Evolutionary conservation across 2,888 invertebrate species (phyloP), one percentile per base, ranked within the genome.

Genomic region (Chesias legatella): DNA sequence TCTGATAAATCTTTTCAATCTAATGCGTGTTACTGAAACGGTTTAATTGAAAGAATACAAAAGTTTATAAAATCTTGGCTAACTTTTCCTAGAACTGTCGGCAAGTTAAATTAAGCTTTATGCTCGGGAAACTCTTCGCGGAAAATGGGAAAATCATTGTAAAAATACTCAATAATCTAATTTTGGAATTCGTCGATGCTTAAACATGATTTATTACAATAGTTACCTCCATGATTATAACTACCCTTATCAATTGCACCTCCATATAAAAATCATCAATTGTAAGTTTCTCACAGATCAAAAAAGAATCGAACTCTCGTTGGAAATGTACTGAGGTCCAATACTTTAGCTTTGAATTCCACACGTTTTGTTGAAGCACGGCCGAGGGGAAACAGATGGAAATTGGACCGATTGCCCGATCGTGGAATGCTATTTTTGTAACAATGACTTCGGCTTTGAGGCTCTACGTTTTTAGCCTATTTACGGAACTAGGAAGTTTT

Each of bases 361-460:
- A 7, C 10, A 17, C 40, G 33, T 36, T 40, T 43, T 40, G 35
- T 43, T 25, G 39, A 26, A 24, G 28, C 36, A 27, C 30, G 22
- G 39, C 31, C 32, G 35, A 41, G 33, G 25, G 44, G 44, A 48
- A 48, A 48, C 44, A 27, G 48, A 38, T 43, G 44, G 35, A 44
- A 48, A 48, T 44, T 44, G 48, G 41, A 30, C 44, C 32, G 38
- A 48, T 44, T 44, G 41, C 34, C 11, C 17, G 26, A 41, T 38
- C 35, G 35, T 33, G 26, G 33, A 41, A 34, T 33, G 35, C 45
- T 45, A 45, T 45, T 45, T 45, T 33, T 22, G 36, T 36, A 41
- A 33, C 36, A 40, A 40, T 39, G 35, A 33, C 45, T 33, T 32
- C 4, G 11, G 17, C 30, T 17, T 31, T 27, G 27, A 32, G 29